Base-by-base conservation (phyloP, 2,797 vertebrate species). In the Bovichtus variegatus region DNA sequence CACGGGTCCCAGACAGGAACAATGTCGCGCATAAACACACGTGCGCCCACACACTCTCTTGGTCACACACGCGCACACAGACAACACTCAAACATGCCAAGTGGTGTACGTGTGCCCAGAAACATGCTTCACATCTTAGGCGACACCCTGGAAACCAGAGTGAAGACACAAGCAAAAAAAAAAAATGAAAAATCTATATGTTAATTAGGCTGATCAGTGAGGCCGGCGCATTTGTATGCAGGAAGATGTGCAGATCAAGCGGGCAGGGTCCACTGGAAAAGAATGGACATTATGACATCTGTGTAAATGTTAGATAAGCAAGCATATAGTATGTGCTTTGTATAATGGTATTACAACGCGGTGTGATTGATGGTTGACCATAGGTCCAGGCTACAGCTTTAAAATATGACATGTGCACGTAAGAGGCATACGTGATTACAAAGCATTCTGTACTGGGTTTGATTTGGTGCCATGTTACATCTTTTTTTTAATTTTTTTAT, bases 111-210 rank as follows among this genome's bases (percentile, higher is more conserved):
- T 71, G 76, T 43, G 73, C 78, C 69, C 21, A 60, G 46, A 65
- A 83, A 78, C 84, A 79, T 78, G 82, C 67, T 70, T 77, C 64
- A 80, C 89, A 87, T 90, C 90, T 87, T 78, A 71, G 86, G 85
- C 81, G 90, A 86, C 82, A 87, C 84, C 88, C 78, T 87, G 83
- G 88, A 90, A 86, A 90, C 89, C 82, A 87, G 75, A 84, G 86
- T 67, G 89, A 92, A 85, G 81, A 91, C 78, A 89, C 82, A 78
- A 90, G 82, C n/a, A n/a, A n/a, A n/a, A n/a, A n/a, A n/a, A n/a
- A n/a, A n/a, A n/a, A n/a, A n/a, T 86, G 92, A 93, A 93, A 88
- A 93, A 94, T 92, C 93, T 92, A 94, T 92, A 93, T 93, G 91
- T 88, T 94, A 94, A 94, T 94, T 77, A 82, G 84, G 82, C 77